Conservation (phyloP, 2,797 vertebrate genomes). For the Malurus splendens region DNA sequence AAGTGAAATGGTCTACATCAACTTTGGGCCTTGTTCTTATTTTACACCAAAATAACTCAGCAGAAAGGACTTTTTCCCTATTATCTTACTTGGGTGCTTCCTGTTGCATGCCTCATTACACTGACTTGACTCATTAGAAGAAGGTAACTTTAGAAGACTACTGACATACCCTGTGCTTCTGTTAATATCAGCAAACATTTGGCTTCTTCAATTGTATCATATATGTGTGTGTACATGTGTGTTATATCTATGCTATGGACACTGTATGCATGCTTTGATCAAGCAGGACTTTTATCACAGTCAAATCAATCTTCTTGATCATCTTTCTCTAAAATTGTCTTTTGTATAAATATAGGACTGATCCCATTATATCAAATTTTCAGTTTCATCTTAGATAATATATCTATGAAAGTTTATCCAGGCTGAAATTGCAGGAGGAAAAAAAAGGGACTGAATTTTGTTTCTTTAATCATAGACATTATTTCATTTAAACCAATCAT, state of each 20-base stretch:
- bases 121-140: not conserved
- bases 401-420: not conserved
- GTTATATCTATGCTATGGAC: not conserved
- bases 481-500: not conserved
- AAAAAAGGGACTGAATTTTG: not conserved
- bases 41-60: not conserved
- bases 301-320: not conserved
- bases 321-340: not conserved
- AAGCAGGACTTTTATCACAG: not conserved
- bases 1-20: not conserved
- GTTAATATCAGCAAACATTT: not conserved
- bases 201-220: not conserved
- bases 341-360: not conserved
- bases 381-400: not conserved
- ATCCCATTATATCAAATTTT: not conserved
- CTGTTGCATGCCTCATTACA: not conserved
- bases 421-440: not conserved
- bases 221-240: not conserved
- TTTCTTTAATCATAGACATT: not conserved
- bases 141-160: not conserved
- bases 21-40: not conserved
- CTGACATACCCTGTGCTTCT: not conserved
- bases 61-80: not conserved
- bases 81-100: not conserved
- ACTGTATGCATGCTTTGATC: not conserved